A percentile compares a stretch with the other conserved stretches of the same genome.
Evolutionary conservation across 1,140 invertebrate species (phyloP).

Genomic region (Saccostrea cuccullata): DNA sequence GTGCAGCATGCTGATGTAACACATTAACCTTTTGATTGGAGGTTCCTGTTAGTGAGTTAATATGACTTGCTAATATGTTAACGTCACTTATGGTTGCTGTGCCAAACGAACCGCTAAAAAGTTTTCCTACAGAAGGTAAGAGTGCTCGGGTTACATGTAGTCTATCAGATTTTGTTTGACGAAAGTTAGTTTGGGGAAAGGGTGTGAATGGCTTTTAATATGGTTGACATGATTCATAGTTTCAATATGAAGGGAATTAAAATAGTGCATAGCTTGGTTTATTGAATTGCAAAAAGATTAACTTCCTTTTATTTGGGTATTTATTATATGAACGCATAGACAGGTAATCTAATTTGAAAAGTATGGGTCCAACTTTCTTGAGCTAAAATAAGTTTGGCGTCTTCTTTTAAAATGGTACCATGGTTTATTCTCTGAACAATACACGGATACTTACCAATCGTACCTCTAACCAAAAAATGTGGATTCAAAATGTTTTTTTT

Average conservation of each 20-base stretch:
- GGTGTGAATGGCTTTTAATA: constrained; percentile 3
- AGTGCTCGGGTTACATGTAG: constrained; percentile 23
- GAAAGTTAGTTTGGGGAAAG: constrained; percentile 21
- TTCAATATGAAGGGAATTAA: constrained; percentile 13
- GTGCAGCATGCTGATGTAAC: constrained; percentile 36
- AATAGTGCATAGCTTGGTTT: constrained; percentile 31
- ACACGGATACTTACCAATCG: too few species aligned
- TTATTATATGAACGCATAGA: too few species aligned
- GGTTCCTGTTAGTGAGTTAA: constrained; percentile 38
- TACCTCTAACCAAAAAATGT: too few species aligned
- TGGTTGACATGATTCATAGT: constrained; percentile 2
- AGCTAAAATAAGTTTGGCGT: constrained; percentile 9
- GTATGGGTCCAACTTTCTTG: constrained; percentile 46
- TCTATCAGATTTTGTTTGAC: background rate
- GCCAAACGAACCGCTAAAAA: constrained; percentile 49
- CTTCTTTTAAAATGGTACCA: constrained; percentile 42
- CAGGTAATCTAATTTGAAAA: constrained; percentile 36
- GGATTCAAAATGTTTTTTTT: too few species aligned
- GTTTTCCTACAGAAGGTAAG: constrained; percentile 45
- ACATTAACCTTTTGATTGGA: background rate
- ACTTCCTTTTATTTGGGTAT: background rate
- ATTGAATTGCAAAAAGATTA: background rate
- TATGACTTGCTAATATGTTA: constrained; percentile 45
- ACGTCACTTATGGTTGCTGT: constrained; percentile 50
- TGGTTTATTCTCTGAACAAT: constrained; percentile 43